Base-by-base conservation (phyloP, 1,140 invertebrate genomes). In the Asobara japonica region DNA sequence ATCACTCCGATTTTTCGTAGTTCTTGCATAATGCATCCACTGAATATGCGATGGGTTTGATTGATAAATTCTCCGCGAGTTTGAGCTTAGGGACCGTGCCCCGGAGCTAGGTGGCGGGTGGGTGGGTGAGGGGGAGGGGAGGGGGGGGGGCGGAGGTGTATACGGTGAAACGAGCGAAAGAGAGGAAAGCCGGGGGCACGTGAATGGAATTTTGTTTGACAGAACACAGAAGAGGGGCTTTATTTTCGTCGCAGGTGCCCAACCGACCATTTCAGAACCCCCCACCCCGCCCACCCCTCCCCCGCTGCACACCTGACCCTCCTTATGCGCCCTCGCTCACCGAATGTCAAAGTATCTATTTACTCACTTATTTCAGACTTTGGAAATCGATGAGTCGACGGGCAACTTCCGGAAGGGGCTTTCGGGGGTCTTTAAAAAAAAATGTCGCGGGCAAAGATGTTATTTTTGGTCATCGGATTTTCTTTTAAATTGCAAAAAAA, bases 141-240 rank as follows among this genome's bases (percentile, higher is more conserved):
- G 20, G 6, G 41, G n/a, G 41, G 25, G 13, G n/a, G 7, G 51
- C 25, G 51, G 25, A 56, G 51, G 45, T 51, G 45, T 51, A 51
- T 16, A 51, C 16, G 45, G 51, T 56, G 18, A 56, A 56, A 56
- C 51, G 51, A 25, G 51, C 51, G 25, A 56, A 56, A 22, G 51
- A 56, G 18, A 56, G 51, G 51, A 56, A 56, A 56, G 51, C 51
- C 51, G 51, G 4, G n/a, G 25, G 51, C 51, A 56, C 51, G 51
- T 56, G 51, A 56, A 56, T 56, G 51, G 51, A 56, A 56, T 56
- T 56, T 56, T 56, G 51, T 56, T 56, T 56, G 51, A 56, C 51
- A 56, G 11, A 11, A 36, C 5, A 36, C 5, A 36, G 51, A 56
- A 13, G 51, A 56, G 51, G 20, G 51, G 13, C 18, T 45, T 45